Evolutionary conservation across 2,797 vertebrate genomes (phyloP).

Genomic region (Ambastaia sidthimunki): DNA sequence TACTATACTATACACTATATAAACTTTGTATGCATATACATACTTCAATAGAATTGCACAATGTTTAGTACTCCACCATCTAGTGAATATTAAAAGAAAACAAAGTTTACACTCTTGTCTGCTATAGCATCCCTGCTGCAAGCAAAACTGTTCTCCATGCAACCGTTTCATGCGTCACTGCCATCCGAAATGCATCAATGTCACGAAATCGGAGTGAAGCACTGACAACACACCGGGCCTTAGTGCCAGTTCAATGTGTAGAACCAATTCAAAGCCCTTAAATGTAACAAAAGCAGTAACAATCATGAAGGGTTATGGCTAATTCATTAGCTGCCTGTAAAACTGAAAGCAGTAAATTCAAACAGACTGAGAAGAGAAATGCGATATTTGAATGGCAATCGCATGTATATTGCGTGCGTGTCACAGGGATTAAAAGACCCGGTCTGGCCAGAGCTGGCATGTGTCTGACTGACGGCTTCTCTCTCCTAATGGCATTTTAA

Average conservation of each 20-base stretch:
- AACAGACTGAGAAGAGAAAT: not conserved
- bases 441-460: constrained; percentile 22
- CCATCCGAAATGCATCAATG: not conserved
- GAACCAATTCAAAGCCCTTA: constrained; percentile 53
- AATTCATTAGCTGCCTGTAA: constrained; percentile 56
- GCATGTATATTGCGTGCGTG: constrained; percentile 20
- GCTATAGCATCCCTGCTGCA: not conserved
- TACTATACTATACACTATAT: too few relatives aligned
- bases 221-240: not conserved
- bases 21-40: not conserved
- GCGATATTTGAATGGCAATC: constrained; percentile 40
- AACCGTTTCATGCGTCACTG: not conserved
- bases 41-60: not conserved
- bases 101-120: not conserved
- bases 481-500: constrained; percentile 48
- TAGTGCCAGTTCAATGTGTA: not conserved
- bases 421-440: constrained; percentile 37
- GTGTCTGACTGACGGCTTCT: constrained; percentile 19
- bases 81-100: not conserved
- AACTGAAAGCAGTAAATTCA: constrained; percentile 30
- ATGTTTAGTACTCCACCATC: not conserved
- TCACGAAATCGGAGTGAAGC: not conserved
- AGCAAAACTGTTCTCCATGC: not conserved
- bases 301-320: constrained; percentile 53
- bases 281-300: constrained; percentile 64